Evolutionary conservation across 2,888 invertebrate species (phyloP).

Genomic region (Myopa tessellatipennis): DNA sequence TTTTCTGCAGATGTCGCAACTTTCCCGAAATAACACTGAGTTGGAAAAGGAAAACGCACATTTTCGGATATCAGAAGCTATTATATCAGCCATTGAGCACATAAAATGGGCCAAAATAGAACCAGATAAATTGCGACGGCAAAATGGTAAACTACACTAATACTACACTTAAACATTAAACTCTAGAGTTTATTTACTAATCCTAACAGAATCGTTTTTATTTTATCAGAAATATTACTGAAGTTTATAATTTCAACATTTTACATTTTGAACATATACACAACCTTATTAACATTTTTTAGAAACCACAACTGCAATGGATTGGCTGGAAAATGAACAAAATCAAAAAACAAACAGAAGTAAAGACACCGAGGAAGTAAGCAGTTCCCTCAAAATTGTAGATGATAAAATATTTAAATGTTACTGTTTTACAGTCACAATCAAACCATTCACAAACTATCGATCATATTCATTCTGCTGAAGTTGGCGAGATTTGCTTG

Average conservation of each 20-base stretch:
- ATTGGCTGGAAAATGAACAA: constrained; percentile 41
- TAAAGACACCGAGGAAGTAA: constrained; percentile 23
- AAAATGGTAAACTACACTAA: constrained; percentile 44
- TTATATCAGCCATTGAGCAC: constrained; percentile 85
- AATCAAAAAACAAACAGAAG: constrained; percentile 15
- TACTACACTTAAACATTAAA: not conserved
- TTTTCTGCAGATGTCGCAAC: constrained; percentile 79
- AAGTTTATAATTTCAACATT: not conserved
- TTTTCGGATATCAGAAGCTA: constrained; percentile 85
- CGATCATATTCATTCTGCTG: constrained; percentile 59
- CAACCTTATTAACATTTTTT: not conserved
- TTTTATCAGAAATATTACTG: not conserved
- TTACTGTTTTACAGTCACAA: not conserved
- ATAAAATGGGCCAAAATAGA: constrained; percentile 73
- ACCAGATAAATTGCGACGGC: constrained; percentile 41
- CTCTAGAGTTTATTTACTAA: not conserved
- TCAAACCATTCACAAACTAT: not conserved
- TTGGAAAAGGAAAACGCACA: constrained; percentile 88
- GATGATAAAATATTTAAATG: not conserved
- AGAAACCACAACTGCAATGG: constrained; percentile 40
- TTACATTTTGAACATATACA: not conserved
- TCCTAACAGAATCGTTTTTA: too few species aligned
- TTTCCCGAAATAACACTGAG: constrained; percentile 78
- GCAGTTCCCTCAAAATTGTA: not conserved
- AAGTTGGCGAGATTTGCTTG: constrained; percentile 60